These are phyloP conservation scores for Neodiprion lecontei DNA, from an alignment of 1,140 invertebrate species.

Conservation along the genomic window DNA sequence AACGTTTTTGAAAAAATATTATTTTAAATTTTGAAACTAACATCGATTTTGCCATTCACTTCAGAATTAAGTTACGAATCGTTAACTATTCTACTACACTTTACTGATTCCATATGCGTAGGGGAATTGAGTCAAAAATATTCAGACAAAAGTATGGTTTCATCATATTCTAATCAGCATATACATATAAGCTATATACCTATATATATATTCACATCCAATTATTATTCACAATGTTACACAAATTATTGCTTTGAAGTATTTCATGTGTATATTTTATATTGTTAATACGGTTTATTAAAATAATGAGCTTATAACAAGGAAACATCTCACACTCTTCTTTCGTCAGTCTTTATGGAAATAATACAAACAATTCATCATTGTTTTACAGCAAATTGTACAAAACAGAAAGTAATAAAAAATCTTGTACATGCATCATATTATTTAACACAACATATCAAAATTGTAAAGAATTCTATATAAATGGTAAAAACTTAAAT, in stretches of 20 bases:
- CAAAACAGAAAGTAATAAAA: not conserved
- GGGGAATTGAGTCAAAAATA: not conserved
- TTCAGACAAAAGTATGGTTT: not conserved
- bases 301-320: not conserved
- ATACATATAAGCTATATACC: not conserved
- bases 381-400: not conserved
- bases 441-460: slow-evolving; percentile 12
- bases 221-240: not conserved
- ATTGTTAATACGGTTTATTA: slow-evolving; percentile 13
- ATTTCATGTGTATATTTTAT: slow-evolving; percentile 12
- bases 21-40: no score
- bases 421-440: not conserved
- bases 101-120: no score
- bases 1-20: no score
- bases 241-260: slow-evolving; percentile 14
- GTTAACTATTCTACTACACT: no score
- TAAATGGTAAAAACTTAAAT: not conserved
- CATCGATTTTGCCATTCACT: no score
- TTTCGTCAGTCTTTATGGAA: slow-evolving; percentile 5
- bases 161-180: not conserved
- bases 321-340: not conserved
- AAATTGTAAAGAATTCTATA: slow-evolving; percentile 3
- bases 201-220: not conserved
- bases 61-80: no score
- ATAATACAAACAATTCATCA: not conserved